Evolutionary conservation across 2,797 vertebrate species (phyloP).

Genomic region (Borostomias antarcticus): DNA sequence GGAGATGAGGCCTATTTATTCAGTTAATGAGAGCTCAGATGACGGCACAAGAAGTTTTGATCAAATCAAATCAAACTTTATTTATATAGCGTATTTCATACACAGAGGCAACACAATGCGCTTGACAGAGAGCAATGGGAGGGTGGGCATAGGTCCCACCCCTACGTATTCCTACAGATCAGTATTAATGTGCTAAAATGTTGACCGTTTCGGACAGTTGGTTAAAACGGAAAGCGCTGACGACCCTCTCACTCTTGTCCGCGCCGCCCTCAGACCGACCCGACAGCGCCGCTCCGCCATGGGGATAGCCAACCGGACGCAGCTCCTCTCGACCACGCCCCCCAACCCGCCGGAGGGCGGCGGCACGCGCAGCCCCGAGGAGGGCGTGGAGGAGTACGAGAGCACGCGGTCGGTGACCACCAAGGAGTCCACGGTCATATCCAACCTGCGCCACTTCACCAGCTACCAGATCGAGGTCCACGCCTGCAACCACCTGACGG

Average conservation of each 20-base stretch:
- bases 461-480: slow-evolving; percentile 96
- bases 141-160: no score
- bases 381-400: slow-evolving; percentile 74
- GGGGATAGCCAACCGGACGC: slow-evolving; percentile 79
- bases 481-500: slow-evolving; percentile 87
- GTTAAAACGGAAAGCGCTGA: slow-evolving; percentile 2
- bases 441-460: slow-evolving; percentile 90
- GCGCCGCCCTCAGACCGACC: slow-evolving; percentile 68
- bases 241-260: background rate
- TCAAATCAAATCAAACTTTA: no score
- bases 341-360: slow-evolving; percentile 58
- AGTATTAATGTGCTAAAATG: no score
- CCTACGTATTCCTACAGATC: no score
- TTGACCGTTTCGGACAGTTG: no score
- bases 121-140: no score
- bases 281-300: slow-evolving; percentile 83
- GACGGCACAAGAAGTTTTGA: no score
- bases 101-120: no score
- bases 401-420: slow-evolving; percentile 73
- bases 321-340: slow-evolving; percentile 62
- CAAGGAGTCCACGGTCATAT: slow-evolving; percentile 91
- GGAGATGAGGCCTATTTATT: no score
- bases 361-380: slow-evolving; percentile 46
- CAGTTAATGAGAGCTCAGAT: no score
- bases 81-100: no score